Percentiles rank a stretch among this genome's conserved stretches.
phyloP scores from a whole-genome alignment of 2,113 vertebrate genomes.

The Octodon degus region DNA sequence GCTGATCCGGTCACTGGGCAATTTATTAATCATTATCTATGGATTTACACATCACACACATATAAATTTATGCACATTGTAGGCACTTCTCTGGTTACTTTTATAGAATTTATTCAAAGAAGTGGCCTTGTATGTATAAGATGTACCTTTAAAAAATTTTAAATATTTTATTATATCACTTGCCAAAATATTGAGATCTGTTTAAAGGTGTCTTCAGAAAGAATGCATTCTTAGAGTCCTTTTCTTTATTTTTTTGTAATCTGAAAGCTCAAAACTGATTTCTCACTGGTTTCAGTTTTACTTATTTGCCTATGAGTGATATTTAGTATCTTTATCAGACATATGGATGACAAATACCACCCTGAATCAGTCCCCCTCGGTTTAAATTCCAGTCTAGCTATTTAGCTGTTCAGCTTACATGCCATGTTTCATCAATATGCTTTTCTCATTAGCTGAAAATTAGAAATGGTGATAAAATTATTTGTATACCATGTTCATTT shows the following conservation, averaged over 20 bases:
- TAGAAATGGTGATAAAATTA: background rate
- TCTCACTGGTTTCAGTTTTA: background rate
- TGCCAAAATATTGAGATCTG: background rate
- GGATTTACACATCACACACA: background rate
- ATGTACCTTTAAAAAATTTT: background rate
- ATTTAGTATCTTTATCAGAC: background rate
- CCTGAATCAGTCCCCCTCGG: accelerated
- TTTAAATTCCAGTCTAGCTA: background rate
- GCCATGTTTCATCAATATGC: background rate
- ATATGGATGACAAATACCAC: background rate
- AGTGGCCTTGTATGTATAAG: background rate
- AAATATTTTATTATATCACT: background rate
- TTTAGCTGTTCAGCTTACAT: background rate
- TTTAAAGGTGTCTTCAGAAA: background rate
- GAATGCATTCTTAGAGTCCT: background rate
- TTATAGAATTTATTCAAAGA: background rate
- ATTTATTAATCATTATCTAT: background rate
- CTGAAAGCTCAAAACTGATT: background rate
- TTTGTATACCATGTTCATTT: background rate
- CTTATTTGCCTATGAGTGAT: background rate
- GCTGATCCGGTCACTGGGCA: no score
- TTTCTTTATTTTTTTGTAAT: background rate
- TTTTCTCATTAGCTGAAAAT: background rate
- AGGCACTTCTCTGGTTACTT: background rate
- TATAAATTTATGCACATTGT: background rate